phyloP scores from a whole-genome alignment of 2,888 invertebrate species.

The Drosophila lacicola region DNA sequence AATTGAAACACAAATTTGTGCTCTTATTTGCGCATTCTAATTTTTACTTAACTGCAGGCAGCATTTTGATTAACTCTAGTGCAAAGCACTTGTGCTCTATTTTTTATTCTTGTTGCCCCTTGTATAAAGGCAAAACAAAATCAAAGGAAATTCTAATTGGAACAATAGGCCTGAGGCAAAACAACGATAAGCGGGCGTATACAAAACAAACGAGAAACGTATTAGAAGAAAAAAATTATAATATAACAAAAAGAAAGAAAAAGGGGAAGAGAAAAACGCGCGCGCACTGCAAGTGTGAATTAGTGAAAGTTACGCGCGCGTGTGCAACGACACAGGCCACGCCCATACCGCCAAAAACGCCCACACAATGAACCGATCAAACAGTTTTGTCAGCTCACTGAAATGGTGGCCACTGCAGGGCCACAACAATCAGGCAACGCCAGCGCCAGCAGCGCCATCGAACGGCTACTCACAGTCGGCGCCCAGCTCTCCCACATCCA shows the following conservation, averaged over 20 bases:
- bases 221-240: constrained; percentile 9
- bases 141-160: constrained; percentile 35
- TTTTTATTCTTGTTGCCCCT: constrained; percentile 15
- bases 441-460: constrained; percentile 40
- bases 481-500: constrained; percentile 70
- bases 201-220: constrained; percentile 28
- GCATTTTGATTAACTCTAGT: constrained; percentile 30
- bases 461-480: constrained; percentile 70
- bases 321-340: constrained; percentile 40
- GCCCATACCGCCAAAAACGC: constrained; percentile 26
- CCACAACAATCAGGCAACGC: constrained; percentile 71
- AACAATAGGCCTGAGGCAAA: constrained; percentile 19
- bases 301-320: constrained; percentile 66
- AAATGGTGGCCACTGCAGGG: constrained; percentile 85
- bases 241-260: neutral
- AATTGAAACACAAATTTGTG: constrained; percentile 27
- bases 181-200: constrained; percentile 33
- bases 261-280: constrained; percentile 30
- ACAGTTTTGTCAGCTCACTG: constrained; percentile 84
- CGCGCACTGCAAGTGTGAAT: constrained; percentile 50
- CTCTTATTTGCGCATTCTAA: constrained; percentile 22
- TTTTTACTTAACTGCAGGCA: constrained; percentile 23
- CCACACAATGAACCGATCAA: constrained; percentile 83
- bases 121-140: constrained; percentile 2
- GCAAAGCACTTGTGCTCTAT: constrained; percentile 26